Base-by-base conservation (phyloP, 2,797 vertebrate species). In the Melanotaenia nigrans region DNA sequence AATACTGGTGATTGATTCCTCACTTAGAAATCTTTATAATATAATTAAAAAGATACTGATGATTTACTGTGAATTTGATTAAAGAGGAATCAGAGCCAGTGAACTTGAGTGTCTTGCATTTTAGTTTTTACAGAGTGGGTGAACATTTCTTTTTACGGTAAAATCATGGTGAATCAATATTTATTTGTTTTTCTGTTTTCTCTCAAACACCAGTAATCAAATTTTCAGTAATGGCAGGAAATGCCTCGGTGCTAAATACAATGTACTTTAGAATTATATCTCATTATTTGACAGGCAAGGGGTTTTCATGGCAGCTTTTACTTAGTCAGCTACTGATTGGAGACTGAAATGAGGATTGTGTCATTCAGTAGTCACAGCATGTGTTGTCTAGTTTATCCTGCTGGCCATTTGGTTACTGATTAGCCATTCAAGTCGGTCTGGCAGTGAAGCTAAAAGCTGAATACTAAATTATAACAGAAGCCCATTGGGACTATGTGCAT, bases 381-480 rank as follows among this genome's bases (percentile, higher is more conserved):
- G 45, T 47, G 68, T 75, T 78, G 80, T 85, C 57, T 70, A 64
- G 62, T 83, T 79, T 83, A 47, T 83, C 63, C 62, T 78, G 59
- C 63, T 83, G 68, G 73, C 69, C 77, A 59, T 84, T 86, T 67
- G 75, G 33, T 86, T 73, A 60, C 53, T 57, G 68, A 88, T 78
- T 82, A 83, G 65, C 59, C 59, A 70, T 88, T 85, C 73, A 83
- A 71, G 76, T 77, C 53, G 40, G 12, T 65, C 64, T 74, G 73
- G 71, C 71, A 77, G 47, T 63, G 60, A 65, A 28, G 68, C 61
- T 67, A 61, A 70, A 71, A 69, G 53, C 75, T 85, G 61, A 83
- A 85, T 85, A 57, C 56, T 76, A 73, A 90, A 85, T 86, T 65
- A 79, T 78, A 74, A 77, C 54, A 56, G 76, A 78, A 66, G 60